Evolutionary conservation across 1,140 invertebrate genomes (phyloP), one percentile per base, ranked within the genome.

Genomic region (Meloidogyne hapla): DNA sequence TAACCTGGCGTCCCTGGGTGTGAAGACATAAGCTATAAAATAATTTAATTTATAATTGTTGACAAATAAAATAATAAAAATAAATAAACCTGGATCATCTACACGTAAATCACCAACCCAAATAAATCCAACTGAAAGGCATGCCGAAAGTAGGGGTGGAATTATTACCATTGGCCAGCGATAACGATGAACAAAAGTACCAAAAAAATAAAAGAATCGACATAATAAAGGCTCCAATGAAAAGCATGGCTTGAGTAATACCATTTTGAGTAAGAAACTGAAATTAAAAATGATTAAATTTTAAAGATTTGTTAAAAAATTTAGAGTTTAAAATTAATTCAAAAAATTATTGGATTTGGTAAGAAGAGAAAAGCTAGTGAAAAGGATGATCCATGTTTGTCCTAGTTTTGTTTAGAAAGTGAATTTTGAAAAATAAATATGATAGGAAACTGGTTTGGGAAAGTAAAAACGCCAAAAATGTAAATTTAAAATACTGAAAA

Each of bases 11-110:
- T 87, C 84, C 67, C 72, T 80, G 0, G 84, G 84, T 8, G 84
- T 85, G 56, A 85, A 85, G 9, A 87, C 84, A 69, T 86, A 85
- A 10, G 84, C 85, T 69, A 18, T 45, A 69, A 26, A n/a, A n/a
- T n/a, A n/a, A n/a, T n/a, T n/a, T n/a, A n/a, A n/a, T n/a, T n/a
- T n/a, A n/a, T n/a, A n/a, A n/a, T n/a, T n/a, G n/a, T n/a, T n/a
- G n/a, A n/a, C n/a, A n/a, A n/a, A n/a, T n/a, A n/a, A 21, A 21
- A 10, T 2, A 69, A 69, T 15, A 23, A 10, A 8, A 15, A n/a
- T 45, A 26, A 68, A 13, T 38, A 48, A n/a, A 70, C 68, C 68
- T 8, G 85, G 85, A 78, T 86, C 85, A 74, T 86, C 83, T n/a
- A 87, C 78, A 42, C 79, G 45, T 21, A 87, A 69, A 15, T 87